phyloP scores from a whole-genome alignment of 2,113 vertebrate genomes.

The Damaliscus lunatus region DNA sequence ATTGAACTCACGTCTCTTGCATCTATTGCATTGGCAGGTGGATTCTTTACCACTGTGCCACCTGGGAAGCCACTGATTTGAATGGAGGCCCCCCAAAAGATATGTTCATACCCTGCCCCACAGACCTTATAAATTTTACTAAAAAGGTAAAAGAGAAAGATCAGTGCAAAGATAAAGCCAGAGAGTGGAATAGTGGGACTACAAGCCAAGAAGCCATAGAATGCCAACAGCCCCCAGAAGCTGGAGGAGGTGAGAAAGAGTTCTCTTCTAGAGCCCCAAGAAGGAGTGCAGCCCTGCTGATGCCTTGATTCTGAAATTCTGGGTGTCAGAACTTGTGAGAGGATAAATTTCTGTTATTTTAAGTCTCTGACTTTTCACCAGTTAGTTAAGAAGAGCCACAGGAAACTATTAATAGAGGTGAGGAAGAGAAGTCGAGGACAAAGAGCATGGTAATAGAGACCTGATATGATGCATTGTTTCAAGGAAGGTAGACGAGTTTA shows the following conservation, averaged over 20 bases:
- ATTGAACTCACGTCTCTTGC: neutral
- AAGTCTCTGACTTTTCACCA: neutral
- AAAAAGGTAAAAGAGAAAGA: too few relatives aligned
- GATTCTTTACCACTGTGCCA: neutral
- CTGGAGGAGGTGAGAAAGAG: neutral
- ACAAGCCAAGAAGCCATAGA: neutral
- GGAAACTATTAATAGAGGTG: neutral
- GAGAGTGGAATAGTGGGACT: too few relatives aligned
- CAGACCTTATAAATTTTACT: neutral
- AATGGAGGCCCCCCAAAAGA: accelerated
- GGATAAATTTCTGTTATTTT: neutral
- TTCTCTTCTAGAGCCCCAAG: neutral
- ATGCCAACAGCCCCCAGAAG: neutral
- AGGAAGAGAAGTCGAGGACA: neutral
- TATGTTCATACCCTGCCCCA: accelerated
- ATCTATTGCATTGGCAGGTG: neutral
- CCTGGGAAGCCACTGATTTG: neutral
- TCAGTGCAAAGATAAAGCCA: neutral
- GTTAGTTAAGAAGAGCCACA: neutral
- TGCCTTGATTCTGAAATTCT: neutral
- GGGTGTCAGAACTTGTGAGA: neutral
- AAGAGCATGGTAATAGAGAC: neutral
- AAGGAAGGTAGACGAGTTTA: neutral
- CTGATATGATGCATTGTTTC: neutral
- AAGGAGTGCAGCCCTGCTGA: neutral